Base-by-base conservation (phyloP, 2,888 invertebrate species). In the Colostygia pectinataria region DNA sequence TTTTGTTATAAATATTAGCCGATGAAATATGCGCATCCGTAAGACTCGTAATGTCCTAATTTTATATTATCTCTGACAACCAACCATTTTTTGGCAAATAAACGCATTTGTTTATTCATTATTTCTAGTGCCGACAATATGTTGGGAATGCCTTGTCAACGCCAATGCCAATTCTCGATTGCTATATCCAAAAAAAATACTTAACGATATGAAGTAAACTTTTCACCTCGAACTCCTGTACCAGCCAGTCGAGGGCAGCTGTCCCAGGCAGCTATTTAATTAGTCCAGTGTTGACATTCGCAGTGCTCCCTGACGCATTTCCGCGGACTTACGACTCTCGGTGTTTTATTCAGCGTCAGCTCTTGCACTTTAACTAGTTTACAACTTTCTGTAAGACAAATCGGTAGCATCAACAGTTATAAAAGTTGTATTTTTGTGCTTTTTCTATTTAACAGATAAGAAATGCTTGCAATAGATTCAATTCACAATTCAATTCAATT, bases 191-290 rank as follows among this genome's bases (percentile, higher is more conserved):
- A n/a, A n/a, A 10, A 1, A 14, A 13, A 37, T 15, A 4, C 4
- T 3, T 4, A 15, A 3, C 4, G 2, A 25, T 10, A 33, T 25
- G 5, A 12, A 4, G 38, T 33, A 8, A 9, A 20, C 6, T 25
- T 36, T 15, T 10, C 7, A 15, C 23, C 9, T 1, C 9, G 2
- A 32, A 10, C 51, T 45, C 32, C 18, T 12, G 1, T 13, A 41
- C 41, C 42, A 36, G 47, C n/a, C 14, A 10, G 37, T 28, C 49
- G 46, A 41, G 53, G 65, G 65, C 73, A 70, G 68, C 68, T 68
- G 73, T 68, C 71, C 67, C 59, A 59, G 59, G 58, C 57, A 66
- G 66, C 67, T 59, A 64, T 73, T 74, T 71, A 73, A 74, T 74
- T 73, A 71, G 64, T 60, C 49, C 60, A 56, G 47, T 65, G 54